Base-by-base conservation (phyloP, 1,140 invertebrate genomes). In the Cardiocondyla obscurior region DNA sequence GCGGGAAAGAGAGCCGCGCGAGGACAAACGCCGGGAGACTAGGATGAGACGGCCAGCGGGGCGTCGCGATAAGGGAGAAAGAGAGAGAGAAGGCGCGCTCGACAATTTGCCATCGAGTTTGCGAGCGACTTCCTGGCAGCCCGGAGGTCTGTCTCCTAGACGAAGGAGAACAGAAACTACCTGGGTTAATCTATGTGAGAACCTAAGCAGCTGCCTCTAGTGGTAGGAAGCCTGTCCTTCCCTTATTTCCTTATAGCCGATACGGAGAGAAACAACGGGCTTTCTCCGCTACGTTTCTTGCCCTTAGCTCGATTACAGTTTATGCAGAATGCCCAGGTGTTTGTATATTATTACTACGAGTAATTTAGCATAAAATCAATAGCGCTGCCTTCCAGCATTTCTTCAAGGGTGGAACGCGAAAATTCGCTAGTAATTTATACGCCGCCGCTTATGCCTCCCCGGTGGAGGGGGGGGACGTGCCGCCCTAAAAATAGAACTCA, bases 121-220 rank as follows among this genome's bases (percentile, higher is more conserved):
- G 88, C 79, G 33, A 81, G 84, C 83, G 89, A 91, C 86, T 92
- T 90, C 87, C 82, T 86, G 84, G 84, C 90, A 90, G 84, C 82
- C 70, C 46, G 85, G 81, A 85, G 73, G 87, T 69, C 74, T 86
- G 85, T 82, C 83, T 87, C 62, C 77, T 85, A 89, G 82, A 88
- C 83, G 83, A 64, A 53, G 73, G 69, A 77, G 82, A 88, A 89
- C 67, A 83, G 88, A 88, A 87, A 90, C 85, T 86, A 87, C 87
- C 72, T 77, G 83, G 86, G 90, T 91, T 91, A 92, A 92, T 92
- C 89, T 91, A 91, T 91, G 91, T 92, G 90, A 85, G 90, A 92
- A 89, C 79, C 62, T 81, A 57, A 82, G 72, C 87, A 88, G 87
- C 84, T 88, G 86, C 85, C 77, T 85, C 84, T 82, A 51, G 62